Conservation (phyloP, 2,113 vertebrate species). For the Periophthalmodon schlosseri region DNA sequence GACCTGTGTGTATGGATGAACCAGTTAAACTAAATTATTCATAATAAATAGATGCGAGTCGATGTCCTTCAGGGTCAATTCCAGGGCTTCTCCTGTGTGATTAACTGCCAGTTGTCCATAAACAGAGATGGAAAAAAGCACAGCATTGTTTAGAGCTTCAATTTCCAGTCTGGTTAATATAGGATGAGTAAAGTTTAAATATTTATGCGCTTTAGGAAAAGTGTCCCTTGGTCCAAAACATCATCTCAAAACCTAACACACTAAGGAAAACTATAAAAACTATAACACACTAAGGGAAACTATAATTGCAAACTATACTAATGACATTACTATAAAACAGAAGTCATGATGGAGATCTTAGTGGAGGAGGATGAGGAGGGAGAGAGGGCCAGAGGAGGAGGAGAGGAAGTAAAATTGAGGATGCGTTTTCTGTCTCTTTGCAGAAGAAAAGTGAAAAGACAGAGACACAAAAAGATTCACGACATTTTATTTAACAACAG, state of each 20-base stretch:
- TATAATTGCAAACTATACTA: too few relatives aligned
- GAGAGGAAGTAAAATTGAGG: not conserved
- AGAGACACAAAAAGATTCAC: conserved; percentile 7
- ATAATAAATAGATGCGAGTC: not conserved
- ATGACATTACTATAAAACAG: too few relatives aligned
- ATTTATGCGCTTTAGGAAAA: not conserved
- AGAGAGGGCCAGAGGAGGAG: too few relatives aligned
- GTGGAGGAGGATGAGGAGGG: too few relatives aligned
- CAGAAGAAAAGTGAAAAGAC: conserved; percentile 4
- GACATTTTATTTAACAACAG: conserved; percentile 11
- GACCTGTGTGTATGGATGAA: conserved; percentile 1
- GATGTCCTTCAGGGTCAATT: not conserved
- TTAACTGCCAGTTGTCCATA: not conserved
- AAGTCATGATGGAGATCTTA: too few relatives aligned
- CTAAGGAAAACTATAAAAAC: too few relatives aligned
- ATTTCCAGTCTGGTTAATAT: not conserved
- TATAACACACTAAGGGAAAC: too few relatives aligned
- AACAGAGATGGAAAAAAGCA: not conserved
- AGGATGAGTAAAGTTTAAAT: not conserved
- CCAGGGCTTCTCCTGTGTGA: not conserved
- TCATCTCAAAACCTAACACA: too few relatives aligned
- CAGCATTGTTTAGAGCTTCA: not conserved
- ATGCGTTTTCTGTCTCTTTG: conserved; percentile 10
- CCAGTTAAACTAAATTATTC: not conserved
- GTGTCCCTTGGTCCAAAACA: not conserved